phyloP scores from a whole-genome alignment of 2,797 vertebrate species.

The Rhabdomys pumilio region DNA sequence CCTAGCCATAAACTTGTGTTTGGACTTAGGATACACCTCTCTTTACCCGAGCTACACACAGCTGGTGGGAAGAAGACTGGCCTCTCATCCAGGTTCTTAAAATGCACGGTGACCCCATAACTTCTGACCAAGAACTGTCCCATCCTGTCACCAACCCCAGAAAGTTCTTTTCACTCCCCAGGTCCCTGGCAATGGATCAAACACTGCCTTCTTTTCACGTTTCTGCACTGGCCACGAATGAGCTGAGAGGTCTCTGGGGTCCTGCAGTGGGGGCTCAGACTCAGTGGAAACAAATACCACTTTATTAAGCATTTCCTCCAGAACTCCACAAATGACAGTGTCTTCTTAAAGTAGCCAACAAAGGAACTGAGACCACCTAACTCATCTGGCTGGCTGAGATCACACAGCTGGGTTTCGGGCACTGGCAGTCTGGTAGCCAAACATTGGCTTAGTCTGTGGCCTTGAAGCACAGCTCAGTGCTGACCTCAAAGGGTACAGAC shows the following conservation, averaged over 20 bases:
- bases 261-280: not conserved
- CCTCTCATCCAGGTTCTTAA: not conserved
- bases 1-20: not conserved
- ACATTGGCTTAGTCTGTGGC: not conserved
- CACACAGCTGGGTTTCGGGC: not conserved
- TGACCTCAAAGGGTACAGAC: not conserved
- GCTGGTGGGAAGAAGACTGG: not conserved
- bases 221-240: not conserved
- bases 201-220: not conserved
- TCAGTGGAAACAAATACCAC: not conserved
- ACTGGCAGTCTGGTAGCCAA: not conserved
- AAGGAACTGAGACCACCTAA: not conserved
- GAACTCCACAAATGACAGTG: not conserved
- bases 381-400: not conserved
- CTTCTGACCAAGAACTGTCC: not conserved
- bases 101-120: not conserved
- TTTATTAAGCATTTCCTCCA: slow-evolving; percentile 17
- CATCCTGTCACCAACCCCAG: not conserved
- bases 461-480: slow-evolving; percentile 23
- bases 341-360: slow-evolving; percentile 34
- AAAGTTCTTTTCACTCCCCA: not conserved
- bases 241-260: not conserved
- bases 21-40: not conserved
- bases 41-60: not conserved
- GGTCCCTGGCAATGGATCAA: not conserved